phyloP scores from a whole-genome alignment of 1,140 invertebrate species.

The Drosophila lowei region DNA sequence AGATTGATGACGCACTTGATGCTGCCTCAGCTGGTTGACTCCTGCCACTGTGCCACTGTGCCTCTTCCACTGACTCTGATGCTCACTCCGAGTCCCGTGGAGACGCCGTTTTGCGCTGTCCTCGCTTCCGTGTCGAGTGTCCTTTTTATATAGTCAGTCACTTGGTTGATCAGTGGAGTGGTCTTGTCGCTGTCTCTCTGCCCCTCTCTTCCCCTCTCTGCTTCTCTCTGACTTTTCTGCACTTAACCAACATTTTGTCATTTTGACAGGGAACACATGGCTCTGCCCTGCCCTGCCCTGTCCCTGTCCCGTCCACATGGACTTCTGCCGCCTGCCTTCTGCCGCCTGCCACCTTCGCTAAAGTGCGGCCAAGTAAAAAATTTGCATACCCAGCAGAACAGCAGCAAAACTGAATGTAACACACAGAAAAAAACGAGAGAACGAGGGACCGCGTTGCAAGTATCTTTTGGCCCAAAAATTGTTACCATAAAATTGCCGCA shows the following conservation, averaged over 20 bases:
- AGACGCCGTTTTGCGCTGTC: conserved; percentile 1
- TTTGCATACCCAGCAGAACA: conserved; percentile 65
- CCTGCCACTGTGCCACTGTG: too few species aligned
- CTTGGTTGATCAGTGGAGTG: conserved; percentile 53
- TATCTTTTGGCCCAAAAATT: conserved; percentile 41
- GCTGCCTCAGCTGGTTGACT: conserved; percentile 38
- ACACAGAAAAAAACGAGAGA: conserved; percentile 23
- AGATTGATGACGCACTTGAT: conserved; percentile 80
- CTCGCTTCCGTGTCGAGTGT: conserved; percentile 33
- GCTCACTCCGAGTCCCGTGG: conserved; percentile 29
- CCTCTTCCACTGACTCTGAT: conserved; percentile 26
- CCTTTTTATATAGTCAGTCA: conserved; percentile 53
- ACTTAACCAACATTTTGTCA: conserved; percentile 78
- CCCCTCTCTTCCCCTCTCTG: background rate
- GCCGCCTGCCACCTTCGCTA: conserved; percentile 25
- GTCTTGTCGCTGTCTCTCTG: conserved; percentile 30
- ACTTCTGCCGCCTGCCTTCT: background rate
- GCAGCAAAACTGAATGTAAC: conserved; percentile 29
- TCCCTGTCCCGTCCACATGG: conserved; percentile 5
- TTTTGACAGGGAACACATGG: conserved; percentile 71
- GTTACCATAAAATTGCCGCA: conserved; percentile 69
- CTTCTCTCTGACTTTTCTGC: conserved; percentile 50
- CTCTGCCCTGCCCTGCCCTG: background rate
- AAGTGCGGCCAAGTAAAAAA: conserved; percentile 73
- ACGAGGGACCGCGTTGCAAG: conserved; percentile 46